phyloP scores from a whole-genome alignment of 2,888 invertebrate species.

The Augochlorella aurata region DNA sequence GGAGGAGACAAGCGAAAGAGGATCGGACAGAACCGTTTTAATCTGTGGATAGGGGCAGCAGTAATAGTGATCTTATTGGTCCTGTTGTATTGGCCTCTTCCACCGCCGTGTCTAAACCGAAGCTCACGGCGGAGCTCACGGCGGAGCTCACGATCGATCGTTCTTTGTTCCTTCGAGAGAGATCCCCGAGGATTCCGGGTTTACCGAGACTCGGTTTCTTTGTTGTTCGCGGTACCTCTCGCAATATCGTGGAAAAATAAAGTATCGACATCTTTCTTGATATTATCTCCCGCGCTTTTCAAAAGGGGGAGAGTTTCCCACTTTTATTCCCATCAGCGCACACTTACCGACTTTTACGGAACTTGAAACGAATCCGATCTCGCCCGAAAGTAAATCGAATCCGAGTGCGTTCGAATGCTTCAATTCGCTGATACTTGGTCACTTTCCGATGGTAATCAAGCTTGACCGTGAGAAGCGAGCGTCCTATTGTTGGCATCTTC shows the following conservation, averaged over 20 bases:
- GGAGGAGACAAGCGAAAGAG: constrained; percentile 22
- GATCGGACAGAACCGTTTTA: constrained; percentile 59
- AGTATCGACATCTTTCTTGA: constrained; percentile 62
- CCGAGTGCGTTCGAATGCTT: constrained; percentile 1
- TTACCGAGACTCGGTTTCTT: constrained; percentile 47
- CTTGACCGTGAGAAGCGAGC: too few species aligned
- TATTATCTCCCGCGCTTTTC: constrained; percentile 60
- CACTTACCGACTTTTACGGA: constrained; percentile 48
- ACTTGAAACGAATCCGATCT: constrained; percentile 36
- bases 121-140: constrained; percentile 30
- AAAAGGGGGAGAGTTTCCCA: constrained; percentile 52
- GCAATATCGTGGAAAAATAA: constrained; percentile 69
- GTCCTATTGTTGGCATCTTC: too few species aligned
- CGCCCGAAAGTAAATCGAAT: not conserved
- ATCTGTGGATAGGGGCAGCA: constrained; percentile 58
- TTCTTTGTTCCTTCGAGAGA: constrained; percentile 55
- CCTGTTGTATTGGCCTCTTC: constrained; percentile 57
- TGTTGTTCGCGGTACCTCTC: constrained; percentile 51
- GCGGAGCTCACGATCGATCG: constrained; percentile 55
- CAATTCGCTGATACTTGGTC: not conserved
- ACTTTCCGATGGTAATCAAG: too few species aligned
- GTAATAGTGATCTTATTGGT: constrained; percentile 67
- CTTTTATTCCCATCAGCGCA: constrained; percentile 62
- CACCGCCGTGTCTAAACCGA: constrained; percentile 44
- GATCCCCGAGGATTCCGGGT: constrained; percentile 49